Conservation (phyloP, 2,113 vertebrate genomes). For the Xenopus laevis region DNA sequence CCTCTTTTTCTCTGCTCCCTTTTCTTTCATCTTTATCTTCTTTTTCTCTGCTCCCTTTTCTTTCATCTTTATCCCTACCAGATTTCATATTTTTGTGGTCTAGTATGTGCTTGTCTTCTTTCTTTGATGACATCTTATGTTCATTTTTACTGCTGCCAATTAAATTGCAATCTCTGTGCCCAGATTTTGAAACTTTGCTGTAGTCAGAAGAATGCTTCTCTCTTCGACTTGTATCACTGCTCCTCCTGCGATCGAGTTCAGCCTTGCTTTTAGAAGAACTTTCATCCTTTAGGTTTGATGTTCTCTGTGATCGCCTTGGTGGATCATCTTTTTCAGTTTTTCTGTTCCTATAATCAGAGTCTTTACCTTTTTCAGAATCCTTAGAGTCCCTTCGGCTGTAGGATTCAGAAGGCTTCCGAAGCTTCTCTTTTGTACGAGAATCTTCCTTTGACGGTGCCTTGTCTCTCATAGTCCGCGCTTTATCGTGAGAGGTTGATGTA, state of each 20-base stretch:
- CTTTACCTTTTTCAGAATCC: slow-evolving; percentile 60
- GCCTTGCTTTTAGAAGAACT: slow-evolving; percentile 56
- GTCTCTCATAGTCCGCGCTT: slow-evolving; percentile 55
- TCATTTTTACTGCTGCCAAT: not conserved
- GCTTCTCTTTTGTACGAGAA: slow-evolving; percentile 49
- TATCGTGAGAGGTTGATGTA: slow-evolving; percentile 55
- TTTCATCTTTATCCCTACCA: slow-evolving; percentile 65
- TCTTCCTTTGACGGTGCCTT: slow-evolving; percentile 54
- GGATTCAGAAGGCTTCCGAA: slow-evolving; percentile 54
- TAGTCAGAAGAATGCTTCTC: slow-evolving; percentile 40
- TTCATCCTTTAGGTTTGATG: slow-evolving; percentile 55
- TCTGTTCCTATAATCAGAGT: slow-evolving; percentile 51
- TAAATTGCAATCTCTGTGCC: slow-evolving; percentile 5
- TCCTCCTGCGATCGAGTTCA: slow-evolving; percentile 52
- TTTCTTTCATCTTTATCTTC: slow-evolving; percentile 68
- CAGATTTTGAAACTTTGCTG: slow-evolving; percentile 6
- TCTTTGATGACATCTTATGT: not conserved
- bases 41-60: slow-evolving; percentile 65
- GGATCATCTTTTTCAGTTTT: slow-evolving; percentile 56
- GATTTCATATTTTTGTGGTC: slow-evolving; percentile 57
- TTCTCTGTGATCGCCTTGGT: slow-evolving; percentile 57
- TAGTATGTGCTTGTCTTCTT: slow-evolving; percentile 47
- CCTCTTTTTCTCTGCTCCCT: slow-evolving; percentile 63
- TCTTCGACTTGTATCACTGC: slow-evolving; percentile 59
- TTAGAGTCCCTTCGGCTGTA: slow-evolving; percentile 62